phyloP scores from a whole-genome alignment of 1,140 invertebrate species.

The Delia radicum region DNA sequence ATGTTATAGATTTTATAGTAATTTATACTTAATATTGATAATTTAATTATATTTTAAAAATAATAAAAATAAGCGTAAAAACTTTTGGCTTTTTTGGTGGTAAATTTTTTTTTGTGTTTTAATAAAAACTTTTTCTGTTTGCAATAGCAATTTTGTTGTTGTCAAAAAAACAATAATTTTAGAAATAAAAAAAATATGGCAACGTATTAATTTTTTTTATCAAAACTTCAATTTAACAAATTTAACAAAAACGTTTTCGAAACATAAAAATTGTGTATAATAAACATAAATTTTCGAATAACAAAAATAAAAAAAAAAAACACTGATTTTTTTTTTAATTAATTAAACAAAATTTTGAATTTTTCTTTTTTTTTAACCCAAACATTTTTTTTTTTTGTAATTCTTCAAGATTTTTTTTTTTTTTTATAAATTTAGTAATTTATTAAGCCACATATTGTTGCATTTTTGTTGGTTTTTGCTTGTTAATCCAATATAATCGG shows the following conservation, averaged over 20 bases:
- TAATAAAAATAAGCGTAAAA: constrained; percentile 11
- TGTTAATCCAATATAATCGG: neutral
- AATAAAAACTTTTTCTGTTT: neutral
- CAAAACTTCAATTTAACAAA: neutral
- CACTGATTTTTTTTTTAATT: neutral
- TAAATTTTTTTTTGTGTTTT: neutral
- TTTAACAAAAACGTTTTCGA: neutral
- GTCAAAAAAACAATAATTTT: neutral
- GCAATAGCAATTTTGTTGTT: constrained; percentile 1
- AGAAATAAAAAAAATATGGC: constrained; percentile 17
- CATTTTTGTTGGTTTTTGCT: neutral
- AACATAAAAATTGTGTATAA: no score
- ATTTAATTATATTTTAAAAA: neutral
- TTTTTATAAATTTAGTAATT: neutral
- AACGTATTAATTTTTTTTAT: neutral
- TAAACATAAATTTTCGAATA: no score
- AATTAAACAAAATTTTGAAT: neutral
- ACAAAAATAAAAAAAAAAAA: neutral
- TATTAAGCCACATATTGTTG: neutral
- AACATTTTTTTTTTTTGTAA: constrained; percentile 10
- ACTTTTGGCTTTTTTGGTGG: constrained; percentile 9
- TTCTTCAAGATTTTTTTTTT: constrained; percentile 7
- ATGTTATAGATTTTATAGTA: neutral
- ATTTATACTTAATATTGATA: neutral
- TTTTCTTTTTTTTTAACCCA: constrained; percentile 3